These are phyloP conservation scores for Aphelinus atriplicis DNA, from an alignment of 1,140 invertebrate species.

Conservation along the genomic window DNA sequence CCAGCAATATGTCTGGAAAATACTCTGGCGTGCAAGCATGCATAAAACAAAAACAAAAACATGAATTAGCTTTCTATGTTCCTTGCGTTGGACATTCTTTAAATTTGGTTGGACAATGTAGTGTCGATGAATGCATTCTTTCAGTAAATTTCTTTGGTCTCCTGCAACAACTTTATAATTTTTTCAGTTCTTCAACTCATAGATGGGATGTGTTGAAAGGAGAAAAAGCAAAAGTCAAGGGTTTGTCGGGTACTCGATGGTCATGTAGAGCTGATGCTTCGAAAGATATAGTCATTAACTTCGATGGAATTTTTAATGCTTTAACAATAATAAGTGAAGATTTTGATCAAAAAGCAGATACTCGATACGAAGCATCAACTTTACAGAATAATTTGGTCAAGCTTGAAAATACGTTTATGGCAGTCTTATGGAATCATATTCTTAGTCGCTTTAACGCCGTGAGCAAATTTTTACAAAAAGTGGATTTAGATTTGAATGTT, in stretches of 20 bases:
- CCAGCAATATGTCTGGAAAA: constrained; percentile 36
- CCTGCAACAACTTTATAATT: constrained; percentile 33
- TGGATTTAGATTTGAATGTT: constrained; percentile 15
- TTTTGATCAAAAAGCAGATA: constrained; percentile 10
- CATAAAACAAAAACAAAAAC: constrained; percentile 21
- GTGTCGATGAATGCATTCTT: constrained; percentile 18
- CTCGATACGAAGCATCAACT: neutral
- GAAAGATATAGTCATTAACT: constrained; percentile 3
- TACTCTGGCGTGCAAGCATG: constrained; percentile 32
- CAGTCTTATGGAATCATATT: constrained; percentile 28
- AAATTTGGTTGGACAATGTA: constrained; percentile 32
- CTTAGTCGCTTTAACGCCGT: constrained; percentile 17
- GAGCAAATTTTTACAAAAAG: constrained; percentile 30
- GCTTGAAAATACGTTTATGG: constrained; percentile 25
- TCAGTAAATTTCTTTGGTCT: constrained; percentile 28
- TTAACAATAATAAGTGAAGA: constrained; percentile 1
- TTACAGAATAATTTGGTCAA: constrained; percentile 12
- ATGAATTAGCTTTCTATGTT: constrained; percentile 24
- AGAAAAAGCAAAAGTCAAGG: constrained; percentile 2
- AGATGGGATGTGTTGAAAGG: constrained; percentile 15
- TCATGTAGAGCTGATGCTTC: constrained; percentile 14
- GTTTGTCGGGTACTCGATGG: constrained; percentile 20
- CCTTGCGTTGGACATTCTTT: constrained; percentile 31
- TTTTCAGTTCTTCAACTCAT: constrained; percentile 37
- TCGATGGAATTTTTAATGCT: neutral